phyloP scores from a whole-genome alignment of 2,888 invertebrate species.

The Synanthedon andrenaeformis region DNA sequence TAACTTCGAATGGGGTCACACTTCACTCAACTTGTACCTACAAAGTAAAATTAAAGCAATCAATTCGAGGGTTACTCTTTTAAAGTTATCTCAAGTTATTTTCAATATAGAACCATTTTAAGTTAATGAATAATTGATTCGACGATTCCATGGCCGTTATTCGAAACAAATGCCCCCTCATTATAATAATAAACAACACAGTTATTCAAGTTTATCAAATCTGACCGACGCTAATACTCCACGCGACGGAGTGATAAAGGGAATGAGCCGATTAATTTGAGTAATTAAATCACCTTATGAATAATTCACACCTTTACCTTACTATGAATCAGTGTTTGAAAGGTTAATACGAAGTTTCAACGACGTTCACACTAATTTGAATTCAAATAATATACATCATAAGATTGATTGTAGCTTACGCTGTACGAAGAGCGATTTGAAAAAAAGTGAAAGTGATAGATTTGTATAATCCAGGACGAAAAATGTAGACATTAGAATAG shows the following conservation, averaged over 20 bases:
- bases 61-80: slow-evolving; percentile 38
- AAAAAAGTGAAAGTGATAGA: no score
- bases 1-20: slow-evolving; percentile 13
- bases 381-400: no score
- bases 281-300: slow-evolving; percentile 42
- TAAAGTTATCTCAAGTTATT: slow-evolving; percentile 1
- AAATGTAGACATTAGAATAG: no score
- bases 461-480: no score
- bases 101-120: slow-evolving; percentile 9
- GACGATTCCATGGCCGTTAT: slow-evolving; percentile 15
- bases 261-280: slow-evolving; percentile 35
- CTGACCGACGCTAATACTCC: slow-evolving; percentile 44
- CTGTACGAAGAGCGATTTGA: no score
- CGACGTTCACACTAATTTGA: background rate
- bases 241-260: slow-evolving; percentile 40
- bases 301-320: slow-evolving; percentile 24
- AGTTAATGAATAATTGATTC: slow-evolving; percentile 32
- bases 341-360: slow-evolving; percentile 5
- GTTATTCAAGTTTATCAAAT: slow-evolving; percentile 34
- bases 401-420: no score
- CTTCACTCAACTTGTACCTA: background rate
- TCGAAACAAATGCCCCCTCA: slow-evolving; percentile 3
- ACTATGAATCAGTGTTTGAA: slow-evolving; percentile 8
- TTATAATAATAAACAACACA: slow-evolving; percentile 4
- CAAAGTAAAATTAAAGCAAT: slow-evolving; percentile 4